A percentile compares a stretch with the other conserved stretches of the same genome.
These are phyloP conservation scores for Drosophila meridiana DNA, from an alignment of 2,888 invertebrate genomes.

Conservation along the genomic window DNA sequence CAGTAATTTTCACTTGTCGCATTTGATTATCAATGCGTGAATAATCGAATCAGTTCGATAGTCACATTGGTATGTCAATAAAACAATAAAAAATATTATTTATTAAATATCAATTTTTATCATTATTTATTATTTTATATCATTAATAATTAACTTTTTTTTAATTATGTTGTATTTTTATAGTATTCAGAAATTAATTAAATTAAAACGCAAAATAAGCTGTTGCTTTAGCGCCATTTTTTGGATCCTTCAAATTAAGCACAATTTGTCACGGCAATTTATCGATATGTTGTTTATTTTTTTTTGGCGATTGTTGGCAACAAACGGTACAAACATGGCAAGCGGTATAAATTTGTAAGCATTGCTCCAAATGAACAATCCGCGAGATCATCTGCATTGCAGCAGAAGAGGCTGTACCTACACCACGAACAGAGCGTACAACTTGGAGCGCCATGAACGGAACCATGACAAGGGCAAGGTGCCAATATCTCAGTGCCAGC, in stretches of 20 bases:
- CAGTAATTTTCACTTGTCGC: conserved; percentile 8
- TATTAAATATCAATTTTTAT: conserved; percentile 6
- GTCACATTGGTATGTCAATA: neutral
- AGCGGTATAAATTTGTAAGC: conserved; percentile 9
- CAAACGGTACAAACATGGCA: conserved; percentile 9
- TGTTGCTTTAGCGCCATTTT: neutral
- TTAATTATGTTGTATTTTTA: neutral
- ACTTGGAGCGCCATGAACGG: conserved; percentile 48
- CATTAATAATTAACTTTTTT: neutral
- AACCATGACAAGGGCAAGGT: conserved; percentile 52
- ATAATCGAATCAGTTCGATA: conserved; percentile 24
- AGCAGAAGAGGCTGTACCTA: conserved; percentile 45
- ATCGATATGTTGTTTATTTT: conserved; percentile 26
- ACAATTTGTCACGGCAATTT: conserved; percentile 3
- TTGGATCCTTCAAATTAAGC: neutral
- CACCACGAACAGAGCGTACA: conserved; percentile 53
- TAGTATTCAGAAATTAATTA: neutral
- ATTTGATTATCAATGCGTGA: neutral
- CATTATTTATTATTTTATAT: neutral
- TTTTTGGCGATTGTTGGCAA: neutral
- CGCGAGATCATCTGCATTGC: conserved; percentile 48
- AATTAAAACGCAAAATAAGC: neutral
- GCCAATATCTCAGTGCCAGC: conserved; percentile 50
- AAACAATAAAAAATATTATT: conserved; percentile 10
- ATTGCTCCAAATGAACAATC: conserved; percentile 35